These are phyloP conservation scores for Calonectris borealis DNA, from an alignment of 2,113 vertebrate genomes.

Conservation along the genomic window DNA sequence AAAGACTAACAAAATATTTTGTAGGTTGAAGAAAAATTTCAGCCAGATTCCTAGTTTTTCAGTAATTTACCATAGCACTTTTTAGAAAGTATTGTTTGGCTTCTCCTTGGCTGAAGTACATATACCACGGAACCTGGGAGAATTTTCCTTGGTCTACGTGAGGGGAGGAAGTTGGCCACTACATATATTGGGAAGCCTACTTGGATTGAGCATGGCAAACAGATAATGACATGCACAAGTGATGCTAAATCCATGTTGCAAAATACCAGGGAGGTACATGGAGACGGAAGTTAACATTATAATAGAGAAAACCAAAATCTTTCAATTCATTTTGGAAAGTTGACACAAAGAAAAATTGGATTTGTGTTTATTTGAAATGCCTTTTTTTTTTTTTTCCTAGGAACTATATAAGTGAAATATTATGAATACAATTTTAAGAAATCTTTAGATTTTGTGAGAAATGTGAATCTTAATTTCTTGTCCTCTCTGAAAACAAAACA, in stretches of 20 bases:
- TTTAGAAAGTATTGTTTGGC: not conserved
- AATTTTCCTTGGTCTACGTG: not conserved
- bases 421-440: not conserved
- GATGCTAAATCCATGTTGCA: not conserved
- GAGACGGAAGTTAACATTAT: not conserved
- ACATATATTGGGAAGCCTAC: not conserved
- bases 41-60: not conserved
- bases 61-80: fast-evolving
- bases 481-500: not conserved
- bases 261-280: not conserved
- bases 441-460: not conserved
- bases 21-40: not conserved
- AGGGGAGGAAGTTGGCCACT: not conserved
- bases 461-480: not conserved
- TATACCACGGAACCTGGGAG: not conserved
- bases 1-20: not conserved
- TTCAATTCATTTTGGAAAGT: not conserved
- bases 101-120: not conserved
- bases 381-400: not conserved
- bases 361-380: not conserved
- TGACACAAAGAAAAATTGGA: fast-evolving
- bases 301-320: not conserved
- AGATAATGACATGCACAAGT: not conserved
- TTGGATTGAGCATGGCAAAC: not conserved
- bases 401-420: not conserved